Base-by-base conservation (phyloP, 2,888 invertebrate genomes). In the Lingula anatina region DNA sequence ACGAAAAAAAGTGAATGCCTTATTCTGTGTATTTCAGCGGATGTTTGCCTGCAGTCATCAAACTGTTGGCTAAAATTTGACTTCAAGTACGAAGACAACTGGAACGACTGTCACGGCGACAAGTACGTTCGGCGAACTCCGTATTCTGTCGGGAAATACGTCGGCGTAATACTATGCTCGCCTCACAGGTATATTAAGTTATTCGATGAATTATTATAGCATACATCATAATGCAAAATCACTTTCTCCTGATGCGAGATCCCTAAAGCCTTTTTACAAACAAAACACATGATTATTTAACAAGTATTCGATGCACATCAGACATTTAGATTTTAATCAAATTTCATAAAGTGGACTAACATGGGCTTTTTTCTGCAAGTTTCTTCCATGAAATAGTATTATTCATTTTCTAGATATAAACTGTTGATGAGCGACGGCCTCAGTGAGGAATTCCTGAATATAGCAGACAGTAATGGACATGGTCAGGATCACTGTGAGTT, bases 401-500 rank as follows among this genome's bases (percentile, higher is more conserved):
- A 21, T 28, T n/a, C 4, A 12, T 9, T 35, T 15, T 44, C 20
- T 44, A 44, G 44, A 44, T 47, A 47, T 21, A 47, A 47, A 35
- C 21, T 47, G 2, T 47, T 42, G 24, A 25, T 47, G 25, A 35
- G 42, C 18, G 35, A 47, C 18, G 36, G 35, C 4, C 42, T 47
- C 18, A 15, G n/a, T 18, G 36, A 23, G n/a, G 26, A 20, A 7
- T 47, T 47, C 43, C 23, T 42, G 26, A 20, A 42, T 23, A 43
- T 47, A 3, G 47, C 47, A 35, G 46, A 46, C 26, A 26, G 38
- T 18, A 18, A 12, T 38, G 46, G 46, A 23, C 31, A 18, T 38
- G 46, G 46, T 3, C 24, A 38, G 12, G 46, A 46, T 31, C 46
- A 46, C 25, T 46, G 46, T 38, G 46, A 46, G 36, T 46, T 46